Percentiles rank a stretch among this genome's conserved stretches.
phyloP scores from a whole-genome alignment of 2,888 invertebrate species.

The Drosophila koepferae region DNA sequence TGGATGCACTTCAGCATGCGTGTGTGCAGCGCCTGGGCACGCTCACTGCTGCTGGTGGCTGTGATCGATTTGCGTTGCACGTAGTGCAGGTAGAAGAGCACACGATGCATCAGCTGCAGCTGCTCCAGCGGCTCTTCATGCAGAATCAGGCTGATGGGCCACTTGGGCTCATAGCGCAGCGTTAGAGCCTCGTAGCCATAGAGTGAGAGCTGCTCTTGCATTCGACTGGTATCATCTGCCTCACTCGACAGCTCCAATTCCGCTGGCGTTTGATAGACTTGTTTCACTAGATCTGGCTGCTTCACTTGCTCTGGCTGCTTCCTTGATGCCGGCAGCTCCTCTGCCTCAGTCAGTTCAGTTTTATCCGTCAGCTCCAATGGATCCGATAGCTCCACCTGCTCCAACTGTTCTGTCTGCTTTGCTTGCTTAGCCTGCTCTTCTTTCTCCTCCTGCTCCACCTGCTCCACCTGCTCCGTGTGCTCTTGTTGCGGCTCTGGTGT shows the following conservation, averaged over 20 bases:
- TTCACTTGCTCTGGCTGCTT: neutral
- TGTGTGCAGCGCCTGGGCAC: conserved; percentile 8
- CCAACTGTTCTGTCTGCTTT: neutral
- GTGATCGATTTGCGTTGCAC: conserved; percentile 42
- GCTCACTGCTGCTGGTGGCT: neutral
- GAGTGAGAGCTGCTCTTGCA: conserved; percentile 13
- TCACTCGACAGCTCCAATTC: neutral
- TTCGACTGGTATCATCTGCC: neutral
- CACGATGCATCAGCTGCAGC: conserved; percentile 59
- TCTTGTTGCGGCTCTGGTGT: conserved; percentile 9
- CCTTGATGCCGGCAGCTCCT: neutral
- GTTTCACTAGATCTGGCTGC: neutral
- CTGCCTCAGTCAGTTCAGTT: neutral
- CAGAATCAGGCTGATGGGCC: conserved; percentile 63
- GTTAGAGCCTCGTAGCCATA: conserved; percentile 56
- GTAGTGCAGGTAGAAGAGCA: conserved; percentile 59
- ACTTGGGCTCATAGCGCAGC: conserved; percentile 49
- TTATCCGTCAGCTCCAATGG: neutral
- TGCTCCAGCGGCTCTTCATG: conserved; percentile 47
- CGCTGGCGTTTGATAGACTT: neutral
- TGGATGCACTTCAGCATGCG: conserved; percentile 50
- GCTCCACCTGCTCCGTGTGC: neutral
- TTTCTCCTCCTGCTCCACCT: neutral
- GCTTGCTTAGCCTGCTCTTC: neutral
- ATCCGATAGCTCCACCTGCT: neutral